phyloP scores from a whole-genome alignment of 2,888 invertebrate species.

The Scaptomyza flava region DNA sequence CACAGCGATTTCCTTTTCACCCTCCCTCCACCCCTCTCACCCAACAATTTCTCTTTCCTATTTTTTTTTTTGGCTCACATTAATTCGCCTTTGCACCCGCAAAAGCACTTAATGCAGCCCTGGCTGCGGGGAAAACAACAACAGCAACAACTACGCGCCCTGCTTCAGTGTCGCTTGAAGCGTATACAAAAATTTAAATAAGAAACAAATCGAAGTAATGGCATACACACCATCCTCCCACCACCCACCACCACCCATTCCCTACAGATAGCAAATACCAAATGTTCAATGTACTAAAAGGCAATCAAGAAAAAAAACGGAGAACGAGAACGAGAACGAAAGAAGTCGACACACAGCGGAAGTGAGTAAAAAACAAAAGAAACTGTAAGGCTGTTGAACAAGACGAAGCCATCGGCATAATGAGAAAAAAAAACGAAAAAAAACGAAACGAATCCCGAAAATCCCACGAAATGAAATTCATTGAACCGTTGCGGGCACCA shows the following conservation, averaged over 20 bases:
- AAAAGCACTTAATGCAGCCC: constrained; percentile 75
- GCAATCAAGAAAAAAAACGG: constrained; percentile 43
- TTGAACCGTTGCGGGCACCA: constrained; percentile 56
- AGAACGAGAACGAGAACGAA: background rate
- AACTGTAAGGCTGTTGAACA: constrained; percentile 15
- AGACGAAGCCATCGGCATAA: constrained; percentile 63
- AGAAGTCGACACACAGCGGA: background rate
- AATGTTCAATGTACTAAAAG: constrained; percentile 71
- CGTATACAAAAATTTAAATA: constrained; percentile 77
- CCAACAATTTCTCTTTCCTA: background rate
- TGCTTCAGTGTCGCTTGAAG: constrained; percentile 49
- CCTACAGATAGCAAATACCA: constrained; percentile 69
- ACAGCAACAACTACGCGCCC: constrained; percentile 17
- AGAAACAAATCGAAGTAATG: constrained; percentile 80
- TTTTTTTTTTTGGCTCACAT: constrained; percentile 47
- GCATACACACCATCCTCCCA: constrained; percentile 12
- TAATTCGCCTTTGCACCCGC: constrained; percentile 73
- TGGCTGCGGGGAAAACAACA: constrained; percentile 13
- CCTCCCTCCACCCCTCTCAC: constrained; percentile 1
- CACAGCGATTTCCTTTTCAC: constrained; percentile 62
- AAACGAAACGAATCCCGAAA: constrained; percentile 18
- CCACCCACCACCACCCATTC: background rate
- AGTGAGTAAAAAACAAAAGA: constrained; percentile 24
- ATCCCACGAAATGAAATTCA: constrained; percentile 52
- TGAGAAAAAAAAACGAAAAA: constrained; percentile 48